Evolutionary conservation across 2,888 invertebrate species (phyloP).

Genomic region (Drosophila koepferae): DNA sequence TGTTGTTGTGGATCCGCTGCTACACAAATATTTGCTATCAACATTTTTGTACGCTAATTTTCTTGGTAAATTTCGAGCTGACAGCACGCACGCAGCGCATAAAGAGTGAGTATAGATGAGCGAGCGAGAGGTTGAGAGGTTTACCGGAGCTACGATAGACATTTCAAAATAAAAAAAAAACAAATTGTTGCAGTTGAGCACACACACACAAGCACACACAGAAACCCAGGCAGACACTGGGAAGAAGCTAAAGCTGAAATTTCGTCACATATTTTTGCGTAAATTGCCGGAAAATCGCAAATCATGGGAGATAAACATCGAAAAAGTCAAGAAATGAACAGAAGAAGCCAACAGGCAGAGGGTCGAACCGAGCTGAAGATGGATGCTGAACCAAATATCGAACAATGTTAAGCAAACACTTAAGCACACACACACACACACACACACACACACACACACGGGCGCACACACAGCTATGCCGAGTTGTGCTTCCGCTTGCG

Average conservation of each 20-base stretch:
- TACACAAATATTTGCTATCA: conserved; percentile 76
- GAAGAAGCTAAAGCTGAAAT: conserved; percentile 50
- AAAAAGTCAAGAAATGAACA: conserved; percentile 77
- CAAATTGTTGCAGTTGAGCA: conserved; percentile 71
- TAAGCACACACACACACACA: conserved; percentile 36
- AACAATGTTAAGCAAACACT: conserved; percentile 77
- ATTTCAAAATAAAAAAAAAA: conserved; percentile 59
- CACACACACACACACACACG: conserved; percentile 28
- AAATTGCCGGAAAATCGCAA: conserved; percentile 83
- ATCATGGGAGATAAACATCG: conserved; percentile 82
- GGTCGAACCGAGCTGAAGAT: conserved; percentile 21
- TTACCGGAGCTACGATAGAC: conserved; percentile 49
- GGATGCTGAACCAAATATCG: conserved; percentile 73
- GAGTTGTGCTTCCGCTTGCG: conserved; percentile 73
- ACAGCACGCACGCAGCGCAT: conserved; percentile 77
- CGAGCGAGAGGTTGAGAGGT: not conserved
- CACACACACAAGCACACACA: conserved; percentile 26
- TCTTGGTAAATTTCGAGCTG: conserved; percentile 72
- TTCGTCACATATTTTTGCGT: conserved; percentile 82
- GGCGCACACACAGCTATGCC: conserved; percentile 43
- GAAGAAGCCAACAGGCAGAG: conserved; percentile 48
- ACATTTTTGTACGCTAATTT: conserved; percentile 81
- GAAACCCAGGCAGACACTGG: conserved; percentile 3
- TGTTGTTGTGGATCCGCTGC: conserved; percentile 22
- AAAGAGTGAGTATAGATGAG: conserved; percentile 30